Base-by-base conservation (phyloP, 2,888 invertebrate species). In the Plusia festucae region DNA sequence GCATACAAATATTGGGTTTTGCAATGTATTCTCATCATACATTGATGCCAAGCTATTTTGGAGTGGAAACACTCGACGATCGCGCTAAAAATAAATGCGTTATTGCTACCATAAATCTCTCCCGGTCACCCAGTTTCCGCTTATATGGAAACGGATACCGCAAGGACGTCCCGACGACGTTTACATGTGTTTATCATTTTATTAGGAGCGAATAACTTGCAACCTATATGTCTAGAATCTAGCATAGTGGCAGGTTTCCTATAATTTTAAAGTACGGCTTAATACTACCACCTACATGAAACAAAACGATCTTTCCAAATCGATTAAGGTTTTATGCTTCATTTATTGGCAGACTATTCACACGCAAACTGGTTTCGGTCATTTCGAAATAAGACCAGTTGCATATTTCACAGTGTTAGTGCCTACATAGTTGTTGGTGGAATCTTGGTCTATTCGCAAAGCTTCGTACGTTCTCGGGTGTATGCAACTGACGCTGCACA, bases 91-190 rank as follows among this genome's bases (percentile, higher is more conserved):
- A 91, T 91, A 90, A 86, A 85, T 81, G 72, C 76, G 82, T 86
- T 87, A 88, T 86, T 86, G 85, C 82, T 72, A 67, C 84, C 76
- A 87, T 88, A 88, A 88, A 89, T 90, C 87, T 84, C 81, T 85
- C 86, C 83, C 88, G 86, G 88, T 90, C 88, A 88, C 90, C 87
- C 88, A 88, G 87, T 89, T 90, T 88, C 87, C 85, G 81, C 86
- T 86, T 88, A 88, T 89, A 89, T 84, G 87, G 88, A 83, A 86
- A 82, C 85, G 72, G 82, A 82, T 73, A 79, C 82, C 80, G 84
- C 86, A 87, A 88, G 88, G 90, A 85, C 87, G 84, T 72, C 70
- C 78, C 65, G 58, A 65, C 66, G 59, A 65, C 66, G 34, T 49
- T n/a, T n/a, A n/a, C n/a, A 55, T 57, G 46, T 65, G 5, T 68